Evolutionary conservation across 1,140 invertebrate species (phyloP).

Genomic region (Orussus abietinus): DNA sequence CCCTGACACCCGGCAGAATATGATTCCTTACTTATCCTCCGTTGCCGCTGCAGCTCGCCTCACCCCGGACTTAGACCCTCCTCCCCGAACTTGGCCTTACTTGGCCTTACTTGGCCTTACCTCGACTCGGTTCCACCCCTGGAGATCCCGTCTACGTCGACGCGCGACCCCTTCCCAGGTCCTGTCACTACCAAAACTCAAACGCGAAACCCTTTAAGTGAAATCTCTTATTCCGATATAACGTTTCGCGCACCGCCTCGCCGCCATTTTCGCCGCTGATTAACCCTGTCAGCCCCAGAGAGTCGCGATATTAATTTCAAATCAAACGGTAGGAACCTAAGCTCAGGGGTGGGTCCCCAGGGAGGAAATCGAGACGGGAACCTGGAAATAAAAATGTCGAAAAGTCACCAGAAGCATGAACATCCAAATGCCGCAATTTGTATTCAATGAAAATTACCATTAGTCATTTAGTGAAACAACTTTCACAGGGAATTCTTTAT

Average conservation of each 20-base stretch:
- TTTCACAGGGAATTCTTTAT: no score
- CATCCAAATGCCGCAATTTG: no score
- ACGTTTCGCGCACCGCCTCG: constrained; percentile 35
- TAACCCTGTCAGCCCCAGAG: constrained; percentile 54
- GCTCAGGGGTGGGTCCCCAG: background rate
- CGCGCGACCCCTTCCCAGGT: constrained; percentile 27
- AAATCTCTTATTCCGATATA: constrained; percentile 56
- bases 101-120: constrained; percentile 9
- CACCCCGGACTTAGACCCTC: constrained; percentile 13
- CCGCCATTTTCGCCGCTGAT: constrained; percentile 45
- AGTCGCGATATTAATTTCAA: constrained; percentile 55
- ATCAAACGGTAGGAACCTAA: constrained; percentile 42
- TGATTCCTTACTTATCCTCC: constrained; percentile 44
- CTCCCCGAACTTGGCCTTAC: constrained; percentile 26
- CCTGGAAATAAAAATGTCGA: background rate
- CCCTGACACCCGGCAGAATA: constrained; percentile 43
- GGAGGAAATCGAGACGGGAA: background rate
- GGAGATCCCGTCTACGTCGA: constrained; percentile 5
- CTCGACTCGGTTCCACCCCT: constrained; percentile 7
- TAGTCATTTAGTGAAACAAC: no score
- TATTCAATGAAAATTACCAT: no score
- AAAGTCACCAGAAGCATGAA: background rate
- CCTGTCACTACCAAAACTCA: constrained; percentile 55
- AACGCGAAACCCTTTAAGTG: constrained; percentile 55
- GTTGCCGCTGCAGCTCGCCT: constrained; percentile 11